These are phyloP conservation scores for Eremophila alpestris DNA, from an alignment of 2,797 vertebrate species.

Conservation along the genomic window DNA sequence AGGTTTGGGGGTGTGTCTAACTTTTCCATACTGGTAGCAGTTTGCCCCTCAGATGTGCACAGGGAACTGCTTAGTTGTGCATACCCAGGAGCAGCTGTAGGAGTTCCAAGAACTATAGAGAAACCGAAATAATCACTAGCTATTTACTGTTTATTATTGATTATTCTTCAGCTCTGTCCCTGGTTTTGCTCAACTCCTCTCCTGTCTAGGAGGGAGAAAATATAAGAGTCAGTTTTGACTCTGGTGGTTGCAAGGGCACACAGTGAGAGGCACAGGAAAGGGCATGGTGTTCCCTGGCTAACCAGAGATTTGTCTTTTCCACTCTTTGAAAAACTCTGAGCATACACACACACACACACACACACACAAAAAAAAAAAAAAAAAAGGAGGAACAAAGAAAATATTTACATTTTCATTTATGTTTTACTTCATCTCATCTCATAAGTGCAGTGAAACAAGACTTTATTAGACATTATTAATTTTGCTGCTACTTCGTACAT, in stretches of 20 bases:
- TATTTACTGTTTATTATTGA: not conserved
- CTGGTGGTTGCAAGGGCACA: not conserved
- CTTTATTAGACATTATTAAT: not conserved
- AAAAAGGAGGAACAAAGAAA: not conserved
- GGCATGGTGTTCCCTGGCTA: not conserved
- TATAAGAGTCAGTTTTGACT: not conserved
- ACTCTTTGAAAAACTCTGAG: not conserved
- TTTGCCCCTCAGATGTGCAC: not conserved
- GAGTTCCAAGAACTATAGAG: not conserved
- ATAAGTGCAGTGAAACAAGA: not conserved
- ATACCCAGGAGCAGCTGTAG: not conserved
- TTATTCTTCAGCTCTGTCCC: not conserved
- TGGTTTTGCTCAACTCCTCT: not conserved
- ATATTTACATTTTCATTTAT: not conserved
- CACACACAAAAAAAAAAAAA: not conserved
- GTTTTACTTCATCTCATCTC: not conserved
- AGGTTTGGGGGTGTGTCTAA: fast-evolving
- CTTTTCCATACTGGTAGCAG: not conserved
- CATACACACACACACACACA: not conserved
- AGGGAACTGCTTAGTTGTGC: fast-evolving
- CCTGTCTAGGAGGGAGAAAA: not conserved
- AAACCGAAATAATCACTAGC: not conserved
- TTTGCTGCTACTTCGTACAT: not conserved
- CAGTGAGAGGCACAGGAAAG: not conserved
- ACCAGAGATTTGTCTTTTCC: not conserved